Evolutionary conservation across 2,797 vertebrate species (phyloP), one percentile per base, ranked within the genome.

Genomic region (Carapus acus): DNA sequence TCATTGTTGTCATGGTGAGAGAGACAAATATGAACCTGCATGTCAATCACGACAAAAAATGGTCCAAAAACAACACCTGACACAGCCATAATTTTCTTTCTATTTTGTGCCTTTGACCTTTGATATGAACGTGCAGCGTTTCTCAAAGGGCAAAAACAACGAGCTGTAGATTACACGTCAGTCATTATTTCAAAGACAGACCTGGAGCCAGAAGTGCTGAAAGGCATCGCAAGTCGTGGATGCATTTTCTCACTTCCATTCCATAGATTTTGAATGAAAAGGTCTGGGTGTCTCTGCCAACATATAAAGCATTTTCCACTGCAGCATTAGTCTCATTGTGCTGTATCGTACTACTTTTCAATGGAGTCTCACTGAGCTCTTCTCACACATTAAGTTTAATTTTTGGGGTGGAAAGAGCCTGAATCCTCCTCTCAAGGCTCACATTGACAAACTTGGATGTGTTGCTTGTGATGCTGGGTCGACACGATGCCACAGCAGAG

Each of bases 141-240:
- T 77, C 62, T 69, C 62, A 86, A 83, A 85, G 83, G 80, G 76
- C 76, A 84, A 59, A 69, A 76, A 64, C 65, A 84, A 73, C 83
- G 76, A 73, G 67, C 68, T 69, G 67, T 73, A 76, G 69, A 81
- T 81, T 83, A 77, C 73, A 65, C 22, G 69, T 83, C 81, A 78
- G 47, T 81, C 68, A 74, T 74, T 58, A 65, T 76, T 79, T 65
- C 60, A 74, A 49, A 71, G 73, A 43, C 57, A 44, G 43, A 65
- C 49, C 38, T 15, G 49, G 52, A 53, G n/a, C n/a, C n/a, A 55
- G 43, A 40, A 44, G 71, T 44, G 17, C 54, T 58, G 18, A 48
- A 63, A 62, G 58, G 51, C 5, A 63, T 58, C 37, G 1, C 3
- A 51, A 58, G 63, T 51, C 58, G n/a, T 56, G 33, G 3, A 49